Evolutionary conservation across 2,888 invertebrate species (phyloP), one percentile per base, ranked within the genome.

Genomic region (Microdon myrmicae): DNA sequence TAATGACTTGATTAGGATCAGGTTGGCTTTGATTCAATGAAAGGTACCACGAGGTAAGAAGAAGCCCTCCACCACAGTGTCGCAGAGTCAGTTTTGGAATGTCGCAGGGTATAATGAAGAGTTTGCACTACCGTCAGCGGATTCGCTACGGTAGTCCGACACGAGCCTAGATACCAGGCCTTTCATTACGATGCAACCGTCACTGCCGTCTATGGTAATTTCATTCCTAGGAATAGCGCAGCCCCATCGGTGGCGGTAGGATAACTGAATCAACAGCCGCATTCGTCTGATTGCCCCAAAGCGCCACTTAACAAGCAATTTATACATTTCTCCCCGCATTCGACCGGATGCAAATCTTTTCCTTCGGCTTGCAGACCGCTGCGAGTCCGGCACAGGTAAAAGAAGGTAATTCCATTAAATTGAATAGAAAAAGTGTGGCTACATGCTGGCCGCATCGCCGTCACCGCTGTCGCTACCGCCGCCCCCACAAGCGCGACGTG

Each of bases 271-370:
- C 44, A 56, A 56, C 49, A 31, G 39, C 39, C 28, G 17, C 38
- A 58, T 45, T 56, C 58, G 32, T 45, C 47, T 58, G 58, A 64
- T 53, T 64, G 64, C 58, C 64, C 58, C 64, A 64, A 64, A 64
- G 64, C 64, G 64, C 64, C 64, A 64, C 64, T 64, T 64, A 64
- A 64, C 64, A 64, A 58, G 58, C 64, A 64, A 64, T 64, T 64
- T 58, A 53, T 51, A 32, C 47, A 53, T 64, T 64, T 64, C 45
- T 47, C 48, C 37, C 47, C 39, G 31, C 58, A 64, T 53, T 58
- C 51, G 41, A 58, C 64, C 64, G 64, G 58, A 64, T 64, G 64
- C 64, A 64, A 58, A 64, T 64, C 47, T 53, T 64, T 58, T 53
- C 47, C 31, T 64, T 22, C 49, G 28, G 23, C 14, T 23, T 2